Evolutionary conservation across 2,888 invertebrate genomes (phyloP), one percentile per base, ranked within the genome.

Genomic region (Lissocephala sabroskyi): DNA sequence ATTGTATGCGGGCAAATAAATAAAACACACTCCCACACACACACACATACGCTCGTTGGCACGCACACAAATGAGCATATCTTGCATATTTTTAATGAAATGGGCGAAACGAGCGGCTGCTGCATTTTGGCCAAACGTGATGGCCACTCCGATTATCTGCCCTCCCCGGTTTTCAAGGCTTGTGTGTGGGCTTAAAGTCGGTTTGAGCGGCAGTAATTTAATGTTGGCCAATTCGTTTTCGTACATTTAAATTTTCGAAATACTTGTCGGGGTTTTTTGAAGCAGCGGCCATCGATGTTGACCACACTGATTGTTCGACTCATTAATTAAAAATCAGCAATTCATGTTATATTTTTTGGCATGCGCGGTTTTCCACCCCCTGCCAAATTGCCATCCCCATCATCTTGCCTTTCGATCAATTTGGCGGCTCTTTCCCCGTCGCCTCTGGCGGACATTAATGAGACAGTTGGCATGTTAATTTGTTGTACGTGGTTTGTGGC

Each of bases 41-140:
- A 33, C 13, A 0, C 33, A 6, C 13, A 33, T 33, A 33, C 14
- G 13, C 30, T 16, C 16, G 2, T 1, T 1, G 14, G 1, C 17
- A 13, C 13, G n/a, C n/a, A 32, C 30, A 32, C 5, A 32, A 6
- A 32, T 32, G 16, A 35, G 35, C 13, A 35, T 35, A 35, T 16
- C 54, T 43, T 47, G n/a, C 59, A 56, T 62, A 64, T 52, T 61
- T 63, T 62, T 64, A 63, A 63, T 62, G 56, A 63, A 64, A 62
- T 7, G 23, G 23, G 23, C 23, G n/a, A n/a, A n/a, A n/a, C n/a
- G n/a, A n/a, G n/a, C n/a, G n/a, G n/a, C n/a, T n/a, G n/a, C n/a
- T n/a, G n/a, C n/a, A n/a, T n/a, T n/a, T n/a, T n/a, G n/a, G n/a
- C n/a, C n/a, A n/a, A n/a, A n/a, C n/a, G n/a, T n/a, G n/a, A n/a